Percentiles rank a stretch among this genome's conserved stretches.
Conservation (phyloP, 2,888 invertebrate genomes). For the Nezara viridula region DNA sequence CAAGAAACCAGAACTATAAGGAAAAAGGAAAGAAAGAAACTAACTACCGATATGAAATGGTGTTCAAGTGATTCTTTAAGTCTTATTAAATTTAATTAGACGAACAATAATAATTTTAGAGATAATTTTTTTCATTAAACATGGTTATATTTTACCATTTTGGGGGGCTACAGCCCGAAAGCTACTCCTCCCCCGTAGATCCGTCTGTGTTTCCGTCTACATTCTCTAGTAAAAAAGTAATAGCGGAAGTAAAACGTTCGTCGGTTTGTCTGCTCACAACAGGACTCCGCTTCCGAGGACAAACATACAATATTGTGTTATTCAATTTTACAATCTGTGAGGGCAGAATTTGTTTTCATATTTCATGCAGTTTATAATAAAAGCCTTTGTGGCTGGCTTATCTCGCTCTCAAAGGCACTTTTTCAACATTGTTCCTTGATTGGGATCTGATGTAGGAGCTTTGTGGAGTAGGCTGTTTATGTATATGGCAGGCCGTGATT, state of each 20-base stretch:
- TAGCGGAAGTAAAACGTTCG: background rate
- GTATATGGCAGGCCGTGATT: conserved; percentile 46
- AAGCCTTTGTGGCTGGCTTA: conserved; percentile 34
- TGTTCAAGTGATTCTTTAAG: too few relatives aligned
- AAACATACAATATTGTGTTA: background rate
- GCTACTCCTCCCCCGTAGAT: too few relatives aligned
- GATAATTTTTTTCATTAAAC: too few relatives aligned
- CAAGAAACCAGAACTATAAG: too few relatives aligned
- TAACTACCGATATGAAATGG: too few relatives aligned
- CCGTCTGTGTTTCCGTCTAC: too few relatives aligned
- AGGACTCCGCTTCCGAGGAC: background rate
- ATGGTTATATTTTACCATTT: too few relatives aligned
- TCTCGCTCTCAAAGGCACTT: background rate
- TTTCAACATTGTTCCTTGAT: conserved; percentile 40
- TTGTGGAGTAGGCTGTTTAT: conserved; percentile 32
- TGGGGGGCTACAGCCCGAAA: too few relatives aligned
- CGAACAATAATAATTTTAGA: too few relatives aligned
- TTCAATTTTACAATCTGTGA: background rate
- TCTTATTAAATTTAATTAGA: too few relatives aligned
- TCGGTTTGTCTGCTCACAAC: background rate
- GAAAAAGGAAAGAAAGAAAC: too few relatives aligned
- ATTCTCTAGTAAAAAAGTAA: too few relatives aligned
- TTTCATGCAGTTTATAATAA: background rate
- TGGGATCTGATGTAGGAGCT: conserved; percentile 46
- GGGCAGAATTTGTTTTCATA: background rate